Base-by-base conservation (phyloP, 1,140 invertebrate genomes). In the Microvelia longipes region DNA sequence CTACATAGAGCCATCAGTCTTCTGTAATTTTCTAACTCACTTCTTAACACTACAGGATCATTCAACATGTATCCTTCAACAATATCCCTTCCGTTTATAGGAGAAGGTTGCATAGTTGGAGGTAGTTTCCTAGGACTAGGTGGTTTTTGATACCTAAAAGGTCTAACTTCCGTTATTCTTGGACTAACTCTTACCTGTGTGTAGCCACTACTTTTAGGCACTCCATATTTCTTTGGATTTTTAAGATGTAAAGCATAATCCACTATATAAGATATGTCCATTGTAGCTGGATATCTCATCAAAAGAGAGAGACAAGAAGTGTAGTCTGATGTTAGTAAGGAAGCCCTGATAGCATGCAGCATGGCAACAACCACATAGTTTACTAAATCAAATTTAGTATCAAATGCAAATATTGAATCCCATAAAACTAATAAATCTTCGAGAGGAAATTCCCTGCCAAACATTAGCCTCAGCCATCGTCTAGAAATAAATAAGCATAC, bases 381-480 rank as follows among this genome's bases (percentile, higher is more conserved):
- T 25, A 90, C 83, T 28, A 91, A 80, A 29, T 86, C 84, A 75
- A 91, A 84, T 29, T 75, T 73, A 24, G 87, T 83, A n/a, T 85
- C 84, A 73, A 90, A 87, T 2, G 88, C 84, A 80, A 93, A 91
- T 29, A 92, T 85, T 30, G 88, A 89, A 74, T 92, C 90, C 90
- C 90, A 92, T 1, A 92, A 76, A 28, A 87, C 83, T 14, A 91
- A 80, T 29, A 92, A 77, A 75, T 91, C 89, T 62, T 86, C 80
- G 68, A 92, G 82, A 24, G 87, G 83, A 79, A 91, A 92, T 78
- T 92, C 90, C 19, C 90, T 81, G 0, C 90, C 90, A 81, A 92
- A 92, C 1, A 92, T 78, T 60, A 92, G 77, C 14, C 90, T 82
- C 14, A 92, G 78, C 90, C 90, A 92, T 1, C 90, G 88, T 72